Evolutionary conservation across 1,140 invertebrate species (phyloP).

Genomic region (Mizuhopecten yessoensis): DNA sequence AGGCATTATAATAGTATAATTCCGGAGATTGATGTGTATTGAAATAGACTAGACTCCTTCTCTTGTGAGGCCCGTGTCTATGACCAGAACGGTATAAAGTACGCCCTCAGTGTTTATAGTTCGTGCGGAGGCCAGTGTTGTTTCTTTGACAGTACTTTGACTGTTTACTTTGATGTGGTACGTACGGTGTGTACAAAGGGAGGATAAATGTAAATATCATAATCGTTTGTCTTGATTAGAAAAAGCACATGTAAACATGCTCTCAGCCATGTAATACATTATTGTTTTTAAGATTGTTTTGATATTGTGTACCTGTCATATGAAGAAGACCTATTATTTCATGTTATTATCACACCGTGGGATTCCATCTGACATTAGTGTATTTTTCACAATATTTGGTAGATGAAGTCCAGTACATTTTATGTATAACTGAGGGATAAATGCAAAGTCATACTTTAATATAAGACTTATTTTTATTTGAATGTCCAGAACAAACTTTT

Average conservation of each 20-base stretch:
- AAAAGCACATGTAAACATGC: neutral
- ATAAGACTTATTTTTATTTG: no score
- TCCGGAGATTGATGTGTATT: neutral
- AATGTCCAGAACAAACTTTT: no score
- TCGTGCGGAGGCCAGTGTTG: neutral
- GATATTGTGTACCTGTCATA: no score
- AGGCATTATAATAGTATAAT: neutral
- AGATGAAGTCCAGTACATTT: no score
- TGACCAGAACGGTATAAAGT: neutral
- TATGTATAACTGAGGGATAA: no score
- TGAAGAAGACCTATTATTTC: no score
- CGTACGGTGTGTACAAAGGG: neutral
- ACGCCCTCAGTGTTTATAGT: neutral
- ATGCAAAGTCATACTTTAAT: no score
- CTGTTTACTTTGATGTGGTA: neutral
- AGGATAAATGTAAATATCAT: neutral
- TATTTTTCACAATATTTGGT: no score
- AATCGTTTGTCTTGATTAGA: neutral
- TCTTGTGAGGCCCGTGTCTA: neutral
- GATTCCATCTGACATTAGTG: no score
- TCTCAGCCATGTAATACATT: neutral
- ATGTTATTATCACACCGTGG: no score
- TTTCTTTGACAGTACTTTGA: neutral
- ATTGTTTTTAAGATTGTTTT: neutral
- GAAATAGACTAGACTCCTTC: constrained; percentile 11